These are phyloP conservation scores for Opisthograptis luteolata DNA, from an alignment of 2,888 invertebrate species.

Conservation along the genomic window DNA sequence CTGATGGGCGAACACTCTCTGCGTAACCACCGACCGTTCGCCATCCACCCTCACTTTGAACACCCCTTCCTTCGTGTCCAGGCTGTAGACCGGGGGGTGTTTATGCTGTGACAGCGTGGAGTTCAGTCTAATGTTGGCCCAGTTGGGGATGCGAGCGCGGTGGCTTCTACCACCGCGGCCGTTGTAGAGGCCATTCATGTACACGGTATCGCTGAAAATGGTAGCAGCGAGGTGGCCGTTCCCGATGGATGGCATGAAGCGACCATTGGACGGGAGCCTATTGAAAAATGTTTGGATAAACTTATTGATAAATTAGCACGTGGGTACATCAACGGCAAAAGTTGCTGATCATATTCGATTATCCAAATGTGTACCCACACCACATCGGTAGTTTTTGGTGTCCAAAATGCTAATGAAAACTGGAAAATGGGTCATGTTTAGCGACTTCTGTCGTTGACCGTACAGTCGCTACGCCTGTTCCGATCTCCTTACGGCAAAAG, in stretches of 20 bases:
- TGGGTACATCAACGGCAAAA: too few relatives aligned
- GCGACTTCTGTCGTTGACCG: too few relatives aligned
- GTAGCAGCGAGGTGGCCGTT: constrained; percentile 86
- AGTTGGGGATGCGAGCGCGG: constrained; percentile 85
- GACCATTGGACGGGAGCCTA: constrained; percentile 81
- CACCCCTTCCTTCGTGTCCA: constrained; percentile 74
- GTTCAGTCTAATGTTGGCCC: constrained; percentile 81
- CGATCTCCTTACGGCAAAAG: too few relatives aligned
- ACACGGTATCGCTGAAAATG: constrained; percentile 83
- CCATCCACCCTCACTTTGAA: constrained; percentile 78
- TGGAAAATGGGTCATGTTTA: too few relatives aligned
- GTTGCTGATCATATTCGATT: too few relatives aligned
- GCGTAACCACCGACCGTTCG: constrained; percentile 75
- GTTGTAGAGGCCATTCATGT: constrained; percentile 85
- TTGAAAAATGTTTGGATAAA: too few relatives aligned
- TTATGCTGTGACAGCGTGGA: constrained; percentile 69
- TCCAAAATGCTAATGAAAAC: too few relatives aligned
- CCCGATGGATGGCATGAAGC: constrained; percentile 84
- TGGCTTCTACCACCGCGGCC: constrained; percentile 82
- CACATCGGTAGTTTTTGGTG: too few relatives aligned
- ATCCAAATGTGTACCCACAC: too few relatives aligned
- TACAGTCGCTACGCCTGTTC: too few relatives aligned
- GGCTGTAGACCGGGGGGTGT: constrained; percentile 69
- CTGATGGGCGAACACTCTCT: constrained; percentile 76
- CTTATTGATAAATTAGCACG: too few relatives aligned